Evolutionary conservation across 2,888 invertebrate species (phyloP).

Genomic region (Napeogenes inachia): DNA sequence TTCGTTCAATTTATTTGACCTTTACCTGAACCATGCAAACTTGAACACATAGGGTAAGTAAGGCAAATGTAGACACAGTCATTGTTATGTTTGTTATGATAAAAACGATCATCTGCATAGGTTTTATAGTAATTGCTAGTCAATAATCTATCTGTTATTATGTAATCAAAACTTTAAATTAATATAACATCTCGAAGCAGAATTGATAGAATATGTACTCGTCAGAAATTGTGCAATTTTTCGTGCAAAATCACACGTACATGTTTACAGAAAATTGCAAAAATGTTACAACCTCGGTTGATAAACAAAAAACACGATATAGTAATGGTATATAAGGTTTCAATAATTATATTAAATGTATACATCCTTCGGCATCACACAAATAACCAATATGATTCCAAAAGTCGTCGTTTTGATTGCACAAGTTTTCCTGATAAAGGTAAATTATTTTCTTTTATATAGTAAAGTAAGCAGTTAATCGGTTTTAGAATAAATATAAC

Average conservation of each 20-base stretch:
- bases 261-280: background rate
- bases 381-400: no score
- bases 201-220: background rate
- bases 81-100: background rate
- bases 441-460: no score
- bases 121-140: background rate
- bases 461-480: no score
- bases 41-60: constrained; percentile 41
- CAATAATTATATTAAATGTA: no score
- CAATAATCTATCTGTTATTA: background rate
- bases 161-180: background rate
- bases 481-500: no score
- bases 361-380: no score
- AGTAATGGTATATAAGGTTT: constrained; percentile 2
- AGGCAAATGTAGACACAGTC: constrained; percentile 37
- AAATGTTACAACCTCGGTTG: background rate
- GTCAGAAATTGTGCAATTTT: background rate
- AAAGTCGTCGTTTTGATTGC: no score
- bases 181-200: background rate
- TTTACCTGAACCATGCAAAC: constrained; percentile 45
- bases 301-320: background rate
- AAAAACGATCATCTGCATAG: background rate
- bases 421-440: no score
- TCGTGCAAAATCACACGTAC: background rate
- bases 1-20: background rate